Conservation (phyloP, 1,140 invertebrate genomes). For the Thrips palmi region DNA sequence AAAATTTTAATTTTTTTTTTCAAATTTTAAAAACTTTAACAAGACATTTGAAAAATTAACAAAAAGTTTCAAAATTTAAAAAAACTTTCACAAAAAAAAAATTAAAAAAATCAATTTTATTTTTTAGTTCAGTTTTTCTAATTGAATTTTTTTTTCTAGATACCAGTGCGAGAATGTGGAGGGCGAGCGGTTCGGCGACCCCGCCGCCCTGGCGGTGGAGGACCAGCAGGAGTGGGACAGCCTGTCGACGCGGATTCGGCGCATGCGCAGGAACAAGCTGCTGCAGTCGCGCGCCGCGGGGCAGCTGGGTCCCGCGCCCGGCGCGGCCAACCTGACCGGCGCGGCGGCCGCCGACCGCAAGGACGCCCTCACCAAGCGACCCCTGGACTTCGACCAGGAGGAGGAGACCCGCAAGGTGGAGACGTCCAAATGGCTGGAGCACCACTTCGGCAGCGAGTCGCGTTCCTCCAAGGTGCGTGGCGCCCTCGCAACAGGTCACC, state of each 20-base stretch:
- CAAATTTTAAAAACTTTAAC: no score
- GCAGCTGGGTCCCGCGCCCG: constrained; percentile 14
- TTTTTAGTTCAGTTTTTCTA: no score
- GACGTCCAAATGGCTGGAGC: constrained; percentile 75
- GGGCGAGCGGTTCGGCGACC: constrained; percentile 35
- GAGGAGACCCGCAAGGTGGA: constrained; percentile 74
- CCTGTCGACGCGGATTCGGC: constrained; percentile 47
- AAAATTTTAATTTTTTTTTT: no score
- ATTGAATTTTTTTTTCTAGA: no score
- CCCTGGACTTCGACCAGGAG: constrained; percentile 66
- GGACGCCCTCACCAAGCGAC: constrained; percentile 58
- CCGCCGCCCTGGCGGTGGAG: constrained; percentile 34
- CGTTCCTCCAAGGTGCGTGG: constrained; percentile 39
- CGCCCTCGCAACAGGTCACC: constrained; percentile 9
- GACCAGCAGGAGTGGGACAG: constrained; percentile 53
- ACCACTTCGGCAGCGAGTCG: constrained; percentile 74
- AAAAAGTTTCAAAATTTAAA: no score
- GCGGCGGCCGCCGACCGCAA: constrained; percentile 39
- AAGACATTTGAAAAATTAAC: no score
- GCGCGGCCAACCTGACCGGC: constrained; percentile 7
- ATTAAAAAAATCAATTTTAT: no score
- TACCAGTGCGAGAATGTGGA: constrained; percentile 58
- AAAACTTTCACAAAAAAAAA: no score
- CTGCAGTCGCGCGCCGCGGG: constrained; percentile 11
- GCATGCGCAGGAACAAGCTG: constrained; percentile 29